Conservation (phyloP, 2,888 invertebrate genomes). For the Hofmannophila pseudospretella region DNA sequence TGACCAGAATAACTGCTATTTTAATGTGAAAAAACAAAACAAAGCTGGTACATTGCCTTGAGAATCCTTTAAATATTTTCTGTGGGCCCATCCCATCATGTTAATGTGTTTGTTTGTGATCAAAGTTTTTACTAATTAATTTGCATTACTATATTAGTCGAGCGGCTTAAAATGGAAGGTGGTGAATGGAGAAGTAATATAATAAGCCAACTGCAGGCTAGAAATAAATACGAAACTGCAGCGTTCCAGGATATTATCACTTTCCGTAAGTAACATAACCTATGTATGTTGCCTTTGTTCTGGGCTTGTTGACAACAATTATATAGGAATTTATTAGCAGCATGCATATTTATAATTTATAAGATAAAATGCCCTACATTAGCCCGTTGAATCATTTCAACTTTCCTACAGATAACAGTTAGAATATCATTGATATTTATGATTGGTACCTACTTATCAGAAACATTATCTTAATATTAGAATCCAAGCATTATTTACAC, state of each 20-base stretch:
- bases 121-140: slow-evolving; percentile 30
- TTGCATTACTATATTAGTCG: slow-evolving; percentile 26
- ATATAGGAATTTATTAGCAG: background rate
- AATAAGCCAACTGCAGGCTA: slow-evolving; percentile 82
- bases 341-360: background rate
- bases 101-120: slow-evolving; percentile 65
- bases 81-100: slow-evolving; percentile 22
- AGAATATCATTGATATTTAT: slow-evolving; percentile 1
- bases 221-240: slow-evolving; percentile 86
- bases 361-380: slow-evolving; percentile 1
- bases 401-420: slow-evolving; percentile 2
- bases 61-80: too few relatives aligned
- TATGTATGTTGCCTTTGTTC: slow-evolving; percentile 25
- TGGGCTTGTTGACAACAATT: slow-evolving; percentile 25
- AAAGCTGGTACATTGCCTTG: too few relatives aligned
- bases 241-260: slow-evolving; percentile 88
- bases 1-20: too few relatives aligned
- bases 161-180: slow-evolving; percentile 57
- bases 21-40: too few relatives aligned
- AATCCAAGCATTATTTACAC: too few relatives aligned
- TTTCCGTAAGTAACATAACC: slow-evolving; percentile 84
- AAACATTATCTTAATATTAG: background rate
- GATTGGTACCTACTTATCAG: slow-evolving; percentile 3
- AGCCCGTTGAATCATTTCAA: background rate
- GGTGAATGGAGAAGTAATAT: slow-evolving; percentile 84